Conservation (phyloP, 30 jellyfish, hydroid and myxozoan genomes). For the Euphysa ruthae region DNA sequence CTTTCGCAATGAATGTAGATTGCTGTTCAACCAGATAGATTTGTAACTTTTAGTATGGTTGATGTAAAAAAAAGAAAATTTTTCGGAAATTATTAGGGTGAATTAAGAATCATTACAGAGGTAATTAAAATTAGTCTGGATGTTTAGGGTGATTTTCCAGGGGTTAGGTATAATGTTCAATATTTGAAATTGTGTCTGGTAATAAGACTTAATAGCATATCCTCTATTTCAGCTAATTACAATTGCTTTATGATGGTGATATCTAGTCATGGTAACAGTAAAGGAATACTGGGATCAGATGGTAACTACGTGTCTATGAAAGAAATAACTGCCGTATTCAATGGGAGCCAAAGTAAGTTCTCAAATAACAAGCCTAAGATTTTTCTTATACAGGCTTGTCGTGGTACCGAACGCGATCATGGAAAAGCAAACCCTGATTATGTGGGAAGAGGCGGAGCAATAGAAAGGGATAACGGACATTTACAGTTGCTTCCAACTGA, state of each 20-base stretch:
- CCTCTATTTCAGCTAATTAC: too few species aligned
- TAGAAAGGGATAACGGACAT: not conserved
- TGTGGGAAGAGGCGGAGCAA: not conserved
- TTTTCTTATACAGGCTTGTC: conserved; percentile 1
- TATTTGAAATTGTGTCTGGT: too few species aligned
- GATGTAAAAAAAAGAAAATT: too few species aligned
- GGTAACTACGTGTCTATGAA: not conserved
- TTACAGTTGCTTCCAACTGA: not conserved
- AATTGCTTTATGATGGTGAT: not conserved
- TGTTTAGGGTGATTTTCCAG: too few species aligned
- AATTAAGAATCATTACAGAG: too few species aligned
- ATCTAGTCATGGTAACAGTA: not conserved
- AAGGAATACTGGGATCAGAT: not conserved
- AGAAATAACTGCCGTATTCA: not conserved
- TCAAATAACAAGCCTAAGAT: not conserved
- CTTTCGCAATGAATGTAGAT: too few species aligned
- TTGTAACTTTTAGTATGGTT: too few species aligned
- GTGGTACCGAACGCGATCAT: not conserved
- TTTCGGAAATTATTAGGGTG: too few species aligned
- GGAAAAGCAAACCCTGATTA: conserved; percentile 36
- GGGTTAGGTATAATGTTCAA: too few species aligned
- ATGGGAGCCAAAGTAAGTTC: not conserved
- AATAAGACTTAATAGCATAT: too few species aligned
- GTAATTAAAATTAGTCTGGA: too few species aligned
- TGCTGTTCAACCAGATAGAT: too few species aligned